Evolutionary conservation across 2,797 vertebrate genomes (phyloP).

Genomic region (Spinus olivaceus): DNA sequence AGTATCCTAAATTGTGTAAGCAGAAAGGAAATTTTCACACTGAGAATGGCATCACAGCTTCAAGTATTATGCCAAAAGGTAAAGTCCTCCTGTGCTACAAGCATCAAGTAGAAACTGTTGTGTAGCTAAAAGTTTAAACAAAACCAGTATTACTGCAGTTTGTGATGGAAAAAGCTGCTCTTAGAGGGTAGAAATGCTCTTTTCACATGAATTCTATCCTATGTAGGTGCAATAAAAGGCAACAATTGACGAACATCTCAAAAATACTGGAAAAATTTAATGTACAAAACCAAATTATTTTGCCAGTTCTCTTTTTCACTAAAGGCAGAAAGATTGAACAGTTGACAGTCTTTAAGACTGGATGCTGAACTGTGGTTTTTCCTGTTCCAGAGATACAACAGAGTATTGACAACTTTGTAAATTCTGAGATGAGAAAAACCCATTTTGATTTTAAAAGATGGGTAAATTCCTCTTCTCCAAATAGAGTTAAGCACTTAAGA

Average conservation of each 20-base stretch:
- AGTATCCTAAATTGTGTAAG: background rate
- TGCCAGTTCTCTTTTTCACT: background rate
- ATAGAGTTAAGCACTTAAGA: background rate
- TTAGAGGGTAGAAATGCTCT: background rate
- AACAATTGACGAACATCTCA: background rate
- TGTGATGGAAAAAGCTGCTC: background rate
- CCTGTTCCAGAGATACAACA: accelerated
- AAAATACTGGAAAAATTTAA: background rate
- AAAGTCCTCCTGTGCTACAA: background rate
- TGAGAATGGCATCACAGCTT: background rate
- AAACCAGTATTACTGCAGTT: background rate
- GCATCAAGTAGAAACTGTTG: background rate
- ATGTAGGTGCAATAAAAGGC: background rate
- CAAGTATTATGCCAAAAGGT: background rate
- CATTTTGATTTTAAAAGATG: background rate
- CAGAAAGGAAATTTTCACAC: background rate
- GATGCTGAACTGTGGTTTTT: background rate
- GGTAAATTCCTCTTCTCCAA: background rate
- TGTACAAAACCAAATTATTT: background rate
- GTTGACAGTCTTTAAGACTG: background rate
- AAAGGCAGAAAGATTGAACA: background rate
- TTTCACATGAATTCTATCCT: background rate
- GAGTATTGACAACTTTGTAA: background rate
- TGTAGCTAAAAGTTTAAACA: background rate
- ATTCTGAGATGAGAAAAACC: background rate